Percentiles rank a stretch among this genome's conserved stretches.
phyloP scores from a whole-genome alignment of 1,140 invertebrate species.

The Diabrotica virgifera region DNA sequence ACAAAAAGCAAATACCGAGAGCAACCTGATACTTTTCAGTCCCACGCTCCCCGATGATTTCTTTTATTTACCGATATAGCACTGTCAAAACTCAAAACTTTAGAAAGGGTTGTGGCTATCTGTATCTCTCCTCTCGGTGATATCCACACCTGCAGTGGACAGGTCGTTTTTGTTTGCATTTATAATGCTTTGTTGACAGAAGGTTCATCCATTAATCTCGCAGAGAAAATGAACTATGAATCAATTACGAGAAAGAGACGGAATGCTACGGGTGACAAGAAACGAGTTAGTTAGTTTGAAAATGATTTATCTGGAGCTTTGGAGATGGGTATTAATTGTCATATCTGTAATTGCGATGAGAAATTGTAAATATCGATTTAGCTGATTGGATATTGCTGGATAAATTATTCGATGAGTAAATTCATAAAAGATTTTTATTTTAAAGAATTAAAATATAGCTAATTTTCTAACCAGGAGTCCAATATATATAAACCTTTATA shows the following conservation, averaged over 20 bases:
- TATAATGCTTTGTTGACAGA: conserved; percentile 40
- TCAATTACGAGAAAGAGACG: conserved; percentile 28
- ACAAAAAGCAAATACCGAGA: no score
- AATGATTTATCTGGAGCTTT: background rate
- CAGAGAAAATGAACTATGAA: conserved; percentile 33
- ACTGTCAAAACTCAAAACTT: background rate
- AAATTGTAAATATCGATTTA: no score
- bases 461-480: no score
- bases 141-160: conserved; percentile 29
- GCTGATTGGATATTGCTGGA: no score
- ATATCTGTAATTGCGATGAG: no score
- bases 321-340: background rate
- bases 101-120: background rate
- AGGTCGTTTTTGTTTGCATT: conserved; percentile 38
- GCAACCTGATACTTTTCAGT: no score
- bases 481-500: no score
- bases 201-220: conserved; percentile 39
- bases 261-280: background rate
- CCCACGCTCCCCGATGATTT: no score
- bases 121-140: background rate
- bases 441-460: no score
- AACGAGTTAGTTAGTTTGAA: conserved; percentile 2
- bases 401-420: no score
- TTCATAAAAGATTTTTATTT: no score
- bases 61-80: background rate